Conservation (phyloP, 2,888 invertebrate species). For the Liodrosophila aerea region DNA sequence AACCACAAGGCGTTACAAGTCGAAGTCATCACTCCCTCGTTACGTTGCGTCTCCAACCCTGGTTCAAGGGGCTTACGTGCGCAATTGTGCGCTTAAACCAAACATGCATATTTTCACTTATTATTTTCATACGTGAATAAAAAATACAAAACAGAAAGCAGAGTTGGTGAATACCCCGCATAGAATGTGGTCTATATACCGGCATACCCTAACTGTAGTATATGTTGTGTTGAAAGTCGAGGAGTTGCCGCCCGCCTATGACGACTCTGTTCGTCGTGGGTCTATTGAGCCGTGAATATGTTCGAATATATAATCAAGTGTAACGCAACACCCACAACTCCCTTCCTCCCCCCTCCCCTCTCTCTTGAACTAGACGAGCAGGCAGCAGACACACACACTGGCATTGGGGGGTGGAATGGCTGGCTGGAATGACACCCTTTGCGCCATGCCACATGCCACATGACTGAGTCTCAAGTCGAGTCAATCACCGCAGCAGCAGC, state of each 20-base stretch:
- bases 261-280: constrained; percentile 42
- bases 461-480: constrained; percentile 60
- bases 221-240: too few relatives aligned
- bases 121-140: constrained; percentile 62
- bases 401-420: constrained; percentile 13
- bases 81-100: constrained; percentile 72
- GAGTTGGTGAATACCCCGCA: not conserved
- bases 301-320: constrained; percentile 78
- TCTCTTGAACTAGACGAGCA: too few relatives aligned
- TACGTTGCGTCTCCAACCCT: not conserved
- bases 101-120: constrained; percentile 77
- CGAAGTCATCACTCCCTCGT: constrained; percentile 6
- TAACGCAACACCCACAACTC: constrained; percentile 55
- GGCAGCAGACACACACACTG: constrained; percentile 11
- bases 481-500: constrained; percentile 44
- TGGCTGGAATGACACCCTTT: constrained; percentile 45
- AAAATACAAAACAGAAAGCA: constrained; percentile 10
- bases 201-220: constrained; percentile 8
- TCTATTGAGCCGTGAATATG: constrained; percentile 77
- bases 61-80: constrained; percentile 50
- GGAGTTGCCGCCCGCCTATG: constrained; percentile 32
- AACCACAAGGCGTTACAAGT: constrained; percentile 14
- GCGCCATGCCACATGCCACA: constrained; percentile 34
- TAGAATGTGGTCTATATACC: not conserved
- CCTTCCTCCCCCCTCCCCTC: not conserved